phyloP scores from a whole-genome alignment of 1,140 invertebrate species.

The Drosophila rhopaloa region DNA sequence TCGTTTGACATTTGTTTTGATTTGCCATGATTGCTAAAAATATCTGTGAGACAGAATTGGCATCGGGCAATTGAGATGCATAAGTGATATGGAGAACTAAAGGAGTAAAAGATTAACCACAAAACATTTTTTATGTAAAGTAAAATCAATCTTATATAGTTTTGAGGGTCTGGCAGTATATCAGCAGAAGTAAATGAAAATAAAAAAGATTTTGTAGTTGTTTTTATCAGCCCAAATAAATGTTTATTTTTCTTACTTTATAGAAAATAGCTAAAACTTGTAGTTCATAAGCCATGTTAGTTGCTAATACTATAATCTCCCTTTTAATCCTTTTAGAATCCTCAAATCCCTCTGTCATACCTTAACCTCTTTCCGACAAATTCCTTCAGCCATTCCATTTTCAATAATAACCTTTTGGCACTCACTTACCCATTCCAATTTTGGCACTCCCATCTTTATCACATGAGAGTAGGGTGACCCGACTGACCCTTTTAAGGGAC shows the following conservation, averaged over 20 bases:
- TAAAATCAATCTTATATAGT: too few species aligned
- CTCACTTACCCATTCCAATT: conserved; percentile 21
- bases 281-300: neutral
- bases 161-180: too few species aligned
- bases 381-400: neutral
- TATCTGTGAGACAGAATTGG: conserved; percentile 44
- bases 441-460: conserved; percentile 2
- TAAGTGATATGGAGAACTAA: conserved; percentile 8
- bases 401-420: conserved; percentile 38
- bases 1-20: conserved; percentile 82
- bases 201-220: too few species aligned
- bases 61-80: conserved; percentile 10
- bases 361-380: neutral
- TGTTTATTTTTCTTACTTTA: neutral
- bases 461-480: conserved; percentile 49
- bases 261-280: neutral
- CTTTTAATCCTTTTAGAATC: conserved; percentile 7
- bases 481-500: conserved; percentile 68
- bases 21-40: conserved; percentile 75
- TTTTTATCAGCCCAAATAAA: too few species aligned
- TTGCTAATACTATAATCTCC: neutral
- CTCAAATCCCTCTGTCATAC: neutral
- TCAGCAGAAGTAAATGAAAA: too few species aligned
- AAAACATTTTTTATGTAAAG: too few species aligned
- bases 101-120: neutral